Conservation (phyloP, 2,797 vertebrate species). For the Staurois parvus region DNA sequence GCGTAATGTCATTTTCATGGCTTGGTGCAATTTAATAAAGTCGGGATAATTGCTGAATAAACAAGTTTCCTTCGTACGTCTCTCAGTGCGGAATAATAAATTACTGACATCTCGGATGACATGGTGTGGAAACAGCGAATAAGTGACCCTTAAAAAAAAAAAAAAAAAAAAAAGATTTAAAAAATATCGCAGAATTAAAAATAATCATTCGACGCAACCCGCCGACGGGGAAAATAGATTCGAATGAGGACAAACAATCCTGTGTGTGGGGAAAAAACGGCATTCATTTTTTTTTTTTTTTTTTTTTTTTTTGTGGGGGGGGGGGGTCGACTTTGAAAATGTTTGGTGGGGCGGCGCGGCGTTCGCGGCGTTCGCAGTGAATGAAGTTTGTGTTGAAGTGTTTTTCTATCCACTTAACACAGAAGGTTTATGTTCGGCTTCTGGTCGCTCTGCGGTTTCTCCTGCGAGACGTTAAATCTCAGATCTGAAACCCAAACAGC, state of each 20-base stretch:
- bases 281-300: no score
- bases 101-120: slow-evolving; percentile 55
- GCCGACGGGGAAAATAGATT: background rate
- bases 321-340: no score
- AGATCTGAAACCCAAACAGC: slow-evolving; percentile 41
- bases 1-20: slow-evolving; percentile 50
- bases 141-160: slow-evolving; percentile 34
- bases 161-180: slow-evolving; percentile 22
- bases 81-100: slow-evolving; percentile 34
- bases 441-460: slow-evolving; percentile 40
- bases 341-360: background rate
- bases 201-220: background rate
- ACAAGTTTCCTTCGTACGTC: slow-evolving; percentile 23
- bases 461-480: slow-evolving; percentile 48
- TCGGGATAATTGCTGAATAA: slow-evolving; percentile 54
- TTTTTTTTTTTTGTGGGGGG: background rate
- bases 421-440: slow-evolving; percentile 39
- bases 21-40: slow-evolving; percentile 53
- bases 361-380: background rate
- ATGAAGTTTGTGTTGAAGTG: slow-evolving; percentile 38
- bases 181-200: background rate
- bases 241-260: background rate
- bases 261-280: background rate
- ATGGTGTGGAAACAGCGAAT: slow-evolving; percentile 52
- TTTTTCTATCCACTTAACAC: slow-evolving; percentile 37